phyloP scores from a whole-genome alignment of 2,797 vertebrate species.

The Acanthis flammea region DNA sequence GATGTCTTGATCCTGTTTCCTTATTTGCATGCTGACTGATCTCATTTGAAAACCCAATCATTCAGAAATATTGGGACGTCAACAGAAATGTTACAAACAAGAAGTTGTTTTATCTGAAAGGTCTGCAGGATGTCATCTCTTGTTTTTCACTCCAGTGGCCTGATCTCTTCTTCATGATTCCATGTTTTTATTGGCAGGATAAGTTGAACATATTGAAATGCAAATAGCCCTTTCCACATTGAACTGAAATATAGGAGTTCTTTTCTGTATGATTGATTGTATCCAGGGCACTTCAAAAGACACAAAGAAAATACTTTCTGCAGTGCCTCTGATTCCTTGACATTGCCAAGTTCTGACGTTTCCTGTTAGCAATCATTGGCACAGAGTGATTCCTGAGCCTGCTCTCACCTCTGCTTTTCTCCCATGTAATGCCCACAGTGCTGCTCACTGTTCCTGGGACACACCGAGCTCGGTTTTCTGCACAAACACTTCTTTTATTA shows the following conservation, averaged over 20 bases:
- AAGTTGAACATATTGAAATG: slow-evolving; percentile 34
- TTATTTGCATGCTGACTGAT: slow-evolving; percentile 81
- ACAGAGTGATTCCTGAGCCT: background rate
- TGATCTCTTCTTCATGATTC: slow-evolving; percentile 41
- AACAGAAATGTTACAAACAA: slow-evolving; percentile 24
- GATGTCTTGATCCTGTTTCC: slow-evolving; percentile 81
- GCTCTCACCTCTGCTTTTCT: background rate
- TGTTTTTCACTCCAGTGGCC: slow-evolving; percentile 33
- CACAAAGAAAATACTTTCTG: background rate
- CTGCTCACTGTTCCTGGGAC: background rate
- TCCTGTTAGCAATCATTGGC: background rate
- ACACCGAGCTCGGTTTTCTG: background rate
- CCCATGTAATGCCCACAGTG: background rate
- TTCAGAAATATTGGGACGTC: slow-evolving; percentile 11
- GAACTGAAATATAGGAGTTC: background rate
- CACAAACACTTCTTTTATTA: fast-evolving
- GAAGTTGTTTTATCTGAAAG: slow-evolving; percentile 49
- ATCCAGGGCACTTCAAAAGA: slow-evolving; percentile 38
- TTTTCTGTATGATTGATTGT: background rate
- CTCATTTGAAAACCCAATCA: slow-evolving; percentile 80
- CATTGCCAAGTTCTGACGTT: background rate
- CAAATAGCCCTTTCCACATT: slow-evolving; percentile 24
- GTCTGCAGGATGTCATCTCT: slow-evolving; percentile 41
- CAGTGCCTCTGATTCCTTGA: background rate
- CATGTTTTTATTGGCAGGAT: slow-evolving; percentile 21